These are phyloP conservation scores for Polyodon spathula DNA, from an alignment of 2,113 vertebrate species.

Conservation along the genomic window DNA sequence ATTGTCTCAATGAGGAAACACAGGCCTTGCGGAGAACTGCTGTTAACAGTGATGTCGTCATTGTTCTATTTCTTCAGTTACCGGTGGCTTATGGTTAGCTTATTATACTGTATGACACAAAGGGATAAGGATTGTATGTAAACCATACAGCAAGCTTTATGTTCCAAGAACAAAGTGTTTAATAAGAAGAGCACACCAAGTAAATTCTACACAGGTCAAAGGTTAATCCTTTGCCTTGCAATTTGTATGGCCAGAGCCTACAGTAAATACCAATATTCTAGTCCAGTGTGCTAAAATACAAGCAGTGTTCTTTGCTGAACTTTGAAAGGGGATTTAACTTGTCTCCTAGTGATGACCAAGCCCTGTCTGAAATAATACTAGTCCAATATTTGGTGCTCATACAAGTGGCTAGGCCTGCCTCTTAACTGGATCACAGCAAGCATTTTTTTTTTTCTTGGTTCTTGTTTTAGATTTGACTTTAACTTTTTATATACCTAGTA, in stretches of 20 bases:
- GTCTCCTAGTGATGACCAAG: not conserved
- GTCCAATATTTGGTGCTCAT: not conserved
- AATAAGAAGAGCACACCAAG: conserved; percentile 1
- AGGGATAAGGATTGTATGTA: not conserved
- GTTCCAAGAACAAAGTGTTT: not conserved
- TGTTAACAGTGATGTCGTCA: too few species aligned
- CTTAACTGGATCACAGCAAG: too few species aligned
- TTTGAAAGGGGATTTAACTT: not conserved
- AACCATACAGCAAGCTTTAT: not conserved
- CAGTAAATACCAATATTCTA: conserved; percentile 1
- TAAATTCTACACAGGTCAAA: conserved; percentile 1
- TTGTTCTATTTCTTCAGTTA: not conserved
- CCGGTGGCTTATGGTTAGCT: not conserved
- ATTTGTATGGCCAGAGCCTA: not conserved
- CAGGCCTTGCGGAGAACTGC: too few species aligned
- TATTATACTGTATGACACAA: not conserved
- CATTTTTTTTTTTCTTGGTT: too few species aligned
- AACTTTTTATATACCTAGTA: too few species aligned
- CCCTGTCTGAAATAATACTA: not conserved
- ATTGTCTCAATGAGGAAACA: too few species aligned
- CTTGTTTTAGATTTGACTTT: too few species aligned
- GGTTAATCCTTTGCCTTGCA: not conserved
- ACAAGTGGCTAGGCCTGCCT: not conserved
- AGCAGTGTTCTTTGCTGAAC: not conserved
- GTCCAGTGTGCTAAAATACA: not conserved